A percentile compares a stretch with the other conserved stretches of the same genome.
phyloP scores from a whole-genome alignment of 2,797 vertebrate species.

The Oryzias sinensis region DNA sequence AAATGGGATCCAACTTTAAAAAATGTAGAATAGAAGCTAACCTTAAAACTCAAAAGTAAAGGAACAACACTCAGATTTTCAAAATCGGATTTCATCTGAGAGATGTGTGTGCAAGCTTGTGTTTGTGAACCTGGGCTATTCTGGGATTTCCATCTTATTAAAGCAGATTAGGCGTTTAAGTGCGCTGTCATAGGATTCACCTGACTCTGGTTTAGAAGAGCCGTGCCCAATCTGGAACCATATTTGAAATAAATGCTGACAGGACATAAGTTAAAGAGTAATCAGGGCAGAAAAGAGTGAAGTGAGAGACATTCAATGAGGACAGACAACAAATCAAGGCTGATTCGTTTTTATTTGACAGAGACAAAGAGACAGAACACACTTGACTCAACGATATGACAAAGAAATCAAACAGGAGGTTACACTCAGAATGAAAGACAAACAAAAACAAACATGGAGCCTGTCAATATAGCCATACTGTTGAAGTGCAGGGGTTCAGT shows the following conservation, averaged over 20 bases:
- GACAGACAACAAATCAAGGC: constrained; percentile 45
- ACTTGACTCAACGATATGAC: constrained; percentile 31
- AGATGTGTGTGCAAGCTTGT: background rate
- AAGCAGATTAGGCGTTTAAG: constrained; percentile 56
- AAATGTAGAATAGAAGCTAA: background rate
- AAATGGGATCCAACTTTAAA: background rate
- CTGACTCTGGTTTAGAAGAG: constrained; percentile 21
- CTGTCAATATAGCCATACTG: constrained; percentile 11
- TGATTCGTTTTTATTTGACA: constrained; percentile 55
- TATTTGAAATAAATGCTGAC: too few relatives aligned
- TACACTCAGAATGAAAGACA: constrained; percentile 18
- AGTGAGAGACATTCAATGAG: constrained; percentile 39
- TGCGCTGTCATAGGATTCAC: constrained; percentile 24
- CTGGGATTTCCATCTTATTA: constrained; percentile 56
- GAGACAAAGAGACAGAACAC: constrained; percentile 34
- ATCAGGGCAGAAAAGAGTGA: constrained; percentile 3
- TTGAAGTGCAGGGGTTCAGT: constrained; percentile 1
- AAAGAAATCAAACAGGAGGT: constrained; percentile 17
- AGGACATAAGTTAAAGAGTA: background rate
- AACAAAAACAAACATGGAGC: constrained; percentile 25
- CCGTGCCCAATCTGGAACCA: too few relatives aligned
- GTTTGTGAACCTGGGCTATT: constrained; percentile 36
- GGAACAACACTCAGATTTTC: background rate
- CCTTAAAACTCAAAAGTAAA: constrained; percentile 2
- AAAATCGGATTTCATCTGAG: background rate